Base-by-base conservation (phyloP, 2,113 vertebrate genomes). In the Chlorodrepanis virens region DNA sequence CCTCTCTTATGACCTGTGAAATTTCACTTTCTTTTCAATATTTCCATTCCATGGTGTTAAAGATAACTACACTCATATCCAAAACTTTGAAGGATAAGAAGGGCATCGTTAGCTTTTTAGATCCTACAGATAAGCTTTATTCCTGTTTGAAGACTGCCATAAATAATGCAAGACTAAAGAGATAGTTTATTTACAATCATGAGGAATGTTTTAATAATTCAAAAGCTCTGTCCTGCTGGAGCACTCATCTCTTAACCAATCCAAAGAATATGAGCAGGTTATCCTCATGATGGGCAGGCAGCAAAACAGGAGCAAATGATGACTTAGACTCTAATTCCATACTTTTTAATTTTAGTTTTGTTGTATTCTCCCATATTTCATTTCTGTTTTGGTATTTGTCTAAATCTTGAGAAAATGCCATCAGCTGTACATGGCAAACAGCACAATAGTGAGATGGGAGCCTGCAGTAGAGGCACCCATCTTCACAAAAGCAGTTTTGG, bases 141-240 rank as follows among this genome's bases (percentile, higher is more conserved):
- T 5, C 7, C 9, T 70, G 2, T 83, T 78, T 88, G 71, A 76
- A 86, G 15, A 17, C 33, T 86, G 27, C 27, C 64, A 81, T 96
- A 74, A 96, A 93, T 94, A 92, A 90, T 90, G 22, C 29, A 94
- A 92, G 39, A 50, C 64, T 86, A 77, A 95, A 91, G 29, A 89
- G 65, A 47, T 29, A 20, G 83, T 82, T 69, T 56, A 75, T 83
- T 72, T 80, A 44, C 40, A 37, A 81, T 87, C 45, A 84, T 25
- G 49, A 74, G 44, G 59, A 79, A 60, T 64, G 27, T 10, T 85
- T 96, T 89, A 96, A 89, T 94, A 97, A 94, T 90, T 92, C 42
- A 93, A 67, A 88, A 78, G 42, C 50, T 93, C 47, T 83, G 24
- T 74, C 24, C 56, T 93, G 59, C 42, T 63, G 42, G 6, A 88